Evolutionary conservation across 2,797 vertebrate species (phyloP), one percentile per base, ranked within the genome.

Genomic region (Sebastes wilsoni): DNA sequence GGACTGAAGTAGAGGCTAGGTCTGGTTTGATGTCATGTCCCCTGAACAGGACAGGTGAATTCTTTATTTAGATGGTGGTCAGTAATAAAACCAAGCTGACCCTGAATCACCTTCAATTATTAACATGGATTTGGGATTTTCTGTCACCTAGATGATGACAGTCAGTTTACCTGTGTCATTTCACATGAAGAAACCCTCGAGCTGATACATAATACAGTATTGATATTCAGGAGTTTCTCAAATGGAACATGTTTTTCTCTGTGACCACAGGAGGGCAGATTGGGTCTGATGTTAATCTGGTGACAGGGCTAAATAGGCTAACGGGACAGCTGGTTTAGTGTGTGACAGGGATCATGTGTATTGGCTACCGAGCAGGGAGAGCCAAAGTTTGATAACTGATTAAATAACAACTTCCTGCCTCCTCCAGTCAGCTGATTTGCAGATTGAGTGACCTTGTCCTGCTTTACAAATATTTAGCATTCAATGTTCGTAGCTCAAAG

Each of bases 241-340:
- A 20, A 61, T 28, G 7, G 38, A 4, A 54, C 13, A 42, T 59
- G 66, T 69, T 30, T 79, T 1, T 81, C 36, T 5, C 38, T 77
- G 30, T 85, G 72, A 76, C 87, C 88, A 88, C 89, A 72, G 80
- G 79, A 87, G 82, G 65, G 72, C 86, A 89, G 81, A 80, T 92
- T 79, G 80, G 83, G 82, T 85, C 77, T 77, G 69, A 59, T 68
- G 30, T 55, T 90, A 91, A 89, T 90, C 76, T 76, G 84, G 64
- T 84, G 64, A 83, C 42, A 1, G 60, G n/a, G 72, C 59, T 74
- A 25, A 46, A 62, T 69, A 56, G n/a, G 72, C 59, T 75, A 25
- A 46, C 60, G 71, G n/a, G 27, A 54, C 56, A 66, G 25, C 74
- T 74, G 72, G 28, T 76, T 56, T 56, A 5, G 14, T 25, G 60